These are phyloP conservation scores for Drosophila tani DNA, from an alignment of 1,140 invertebrate genomes.

Conservation along the genomic window DNA sequence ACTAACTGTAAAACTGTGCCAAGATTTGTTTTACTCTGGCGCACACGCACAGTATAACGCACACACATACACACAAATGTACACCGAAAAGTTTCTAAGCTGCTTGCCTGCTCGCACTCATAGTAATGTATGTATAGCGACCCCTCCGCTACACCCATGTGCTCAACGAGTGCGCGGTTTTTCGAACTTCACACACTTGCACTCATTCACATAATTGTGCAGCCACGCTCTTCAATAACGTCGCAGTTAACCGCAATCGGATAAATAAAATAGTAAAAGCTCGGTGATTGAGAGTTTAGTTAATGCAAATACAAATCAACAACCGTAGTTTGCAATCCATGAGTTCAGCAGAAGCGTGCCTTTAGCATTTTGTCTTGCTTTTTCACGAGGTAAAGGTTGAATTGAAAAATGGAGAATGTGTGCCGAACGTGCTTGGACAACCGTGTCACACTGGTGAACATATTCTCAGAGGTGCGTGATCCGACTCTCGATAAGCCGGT, in stretches of 20 bases:
- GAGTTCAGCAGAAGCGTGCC: too few species aligned
- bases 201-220: not conserved
- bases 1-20: too few species aligned
- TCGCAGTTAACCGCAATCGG: not conserved
- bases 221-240: not conserved
- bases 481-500: slow-evolving; percentile 15
- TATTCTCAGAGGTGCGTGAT: slow-evolving; percentile 42
- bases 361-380: too few species aligned
- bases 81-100: too few species aligned
- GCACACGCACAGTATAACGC: too few species aligned
- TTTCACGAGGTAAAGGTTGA: not conserved
- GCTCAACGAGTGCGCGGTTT: not conserved
- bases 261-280: not conserved
- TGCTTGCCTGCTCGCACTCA: not conserved
- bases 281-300: not conserved
- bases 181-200: not conserved
- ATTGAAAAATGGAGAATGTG: slow-evolving; percentile 30
- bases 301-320: not conserved
- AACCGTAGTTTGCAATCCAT: not conserved
- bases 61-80: too few species aligned
- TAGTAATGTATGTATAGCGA: not conserved
- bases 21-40: too few species aligned
- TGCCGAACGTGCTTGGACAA: slow-evolving; percentile 58
- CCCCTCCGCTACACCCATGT: not conserved
- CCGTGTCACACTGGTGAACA: slow-evolving; percentile 55